phyloP scores from a whole-genome alignment of 1,140 invertebrate genomes.

The Venturia canescens region DNA sequence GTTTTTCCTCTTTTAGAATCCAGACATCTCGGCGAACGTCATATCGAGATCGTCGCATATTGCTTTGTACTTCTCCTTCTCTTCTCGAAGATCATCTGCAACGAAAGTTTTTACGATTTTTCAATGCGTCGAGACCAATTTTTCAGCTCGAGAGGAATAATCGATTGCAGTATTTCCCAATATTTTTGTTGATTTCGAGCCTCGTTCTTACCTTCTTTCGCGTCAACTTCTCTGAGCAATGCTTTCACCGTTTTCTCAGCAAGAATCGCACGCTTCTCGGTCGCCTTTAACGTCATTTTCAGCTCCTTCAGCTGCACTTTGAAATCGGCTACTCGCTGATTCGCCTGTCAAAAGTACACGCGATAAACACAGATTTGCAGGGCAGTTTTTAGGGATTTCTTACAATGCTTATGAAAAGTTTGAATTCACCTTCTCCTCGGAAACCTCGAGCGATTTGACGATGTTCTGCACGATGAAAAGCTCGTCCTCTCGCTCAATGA shows the following conservation, averaged over 20 bases:
- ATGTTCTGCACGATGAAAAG: slow-evolving; percentile 76
- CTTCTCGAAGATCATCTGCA: slow-evolving; percentile 84
- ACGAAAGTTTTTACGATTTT: slow-evolving; percentile 47
- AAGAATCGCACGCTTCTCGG: slow-evolving; percentile 71
- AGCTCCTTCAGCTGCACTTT: slow-evolving; percentile 71
- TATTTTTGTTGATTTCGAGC: too few relatives aligned
- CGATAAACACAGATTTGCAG: too few relatives aligned
- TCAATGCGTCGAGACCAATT: too few relatives aligned
- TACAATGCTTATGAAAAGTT: neutral
- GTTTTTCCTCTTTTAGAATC: slow-evolving; percentile 67
- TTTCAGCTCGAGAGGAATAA: too few relatives aligned
- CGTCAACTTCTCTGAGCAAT: slow-evolving; percentile 72
- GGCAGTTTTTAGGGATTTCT: too few relatives aligned
- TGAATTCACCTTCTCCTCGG: slow-evolving; percentile 72
- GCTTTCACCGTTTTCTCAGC: slow-evolving; percentile 72
- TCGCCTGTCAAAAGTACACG: slow-evolving; percentile 64
- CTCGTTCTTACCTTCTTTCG: slow-evolving; percentile 72
- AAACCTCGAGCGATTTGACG: slow-evolving; percentile 74
- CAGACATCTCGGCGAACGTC: slow-evolving; percentile 80
- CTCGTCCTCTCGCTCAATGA: slow-evolving; percentile 74
- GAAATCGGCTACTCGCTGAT: slow-evolving; percentile 72
- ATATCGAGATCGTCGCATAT: slow-evolving; percentile 87
- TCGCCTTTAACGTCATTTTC: slow-evolving; percentile 70
- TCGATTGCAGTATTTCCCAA: too few relatives aligned
- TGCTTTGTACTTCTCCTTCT: slow-evolving; percentile 84